phyloP scores from a whole-genome alignment of 92 coral and sea anemone genomes.

The Paramuricea clavata region DNA sequence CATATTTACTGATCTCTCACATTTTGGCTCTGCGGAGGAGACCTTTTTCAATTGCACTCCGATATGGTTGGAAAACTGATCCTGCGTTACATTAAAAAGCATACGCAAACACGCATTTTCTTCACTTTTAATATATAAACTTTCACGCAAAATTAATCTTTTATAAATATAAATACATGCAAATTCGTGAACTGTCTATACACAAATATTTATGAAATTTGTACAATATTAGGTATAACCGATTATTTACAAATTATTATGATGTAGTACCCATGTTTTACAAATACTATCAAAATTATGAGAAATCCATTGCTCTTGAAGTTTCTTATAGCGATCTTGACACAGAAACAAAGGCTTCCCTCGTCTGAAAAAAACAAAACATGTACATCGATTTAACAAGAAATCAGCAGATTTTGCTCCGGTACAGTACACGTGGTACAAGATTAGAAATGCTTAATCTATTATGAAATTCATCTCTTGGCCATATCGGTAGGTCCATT shows the following conservation, averaged over 20 bases:
- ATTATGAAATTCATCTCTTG: no score
- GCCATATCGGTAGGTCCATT: no score
- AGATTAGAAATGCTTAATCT: no score
- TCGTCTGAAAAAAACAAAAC: slow-evolving; percentile 68
- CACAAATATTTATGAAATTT: slow-evolving; percentile 28
- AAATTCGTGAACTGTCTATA: neutral
- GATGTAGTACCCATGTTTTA: slow-evolving; percentile 91
- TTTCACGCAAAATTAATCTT: slow-evolving; percentile 15
- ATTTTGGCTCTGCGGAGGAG: no score
- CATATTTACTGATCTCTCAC: no score
- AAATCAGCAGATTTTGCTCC: neutral
- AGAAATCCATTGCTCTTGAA: slow-evolving; percentile 94
- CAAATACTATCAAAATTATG: slow-evolving; percentile 96
- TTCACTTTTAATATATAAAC: neutral
- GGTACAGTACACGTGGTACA: no score
- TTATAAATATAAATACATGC: slow-evolving; percentile 33
- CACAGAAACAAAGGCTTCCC: slow-evolving; percentile 96
- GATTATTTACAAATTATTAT: slow-evolving; percentile 70
- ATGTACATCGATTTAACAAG: neutral
- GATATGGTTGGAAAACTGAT: no score
- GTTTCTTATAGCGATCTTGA: slow-evolving; percentile 84
- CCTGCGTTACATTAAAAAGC: no score
- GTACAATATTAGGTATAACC: slow-evolving; percentile 9
- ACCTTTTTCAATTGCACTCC: no score
- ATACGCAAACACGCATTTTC: no score